These are phyloP conservation scores for Mustelus asterias DNA, from an alignment of 2,113 vertebrate genomes.

Conservation along the genomic window DNA sequence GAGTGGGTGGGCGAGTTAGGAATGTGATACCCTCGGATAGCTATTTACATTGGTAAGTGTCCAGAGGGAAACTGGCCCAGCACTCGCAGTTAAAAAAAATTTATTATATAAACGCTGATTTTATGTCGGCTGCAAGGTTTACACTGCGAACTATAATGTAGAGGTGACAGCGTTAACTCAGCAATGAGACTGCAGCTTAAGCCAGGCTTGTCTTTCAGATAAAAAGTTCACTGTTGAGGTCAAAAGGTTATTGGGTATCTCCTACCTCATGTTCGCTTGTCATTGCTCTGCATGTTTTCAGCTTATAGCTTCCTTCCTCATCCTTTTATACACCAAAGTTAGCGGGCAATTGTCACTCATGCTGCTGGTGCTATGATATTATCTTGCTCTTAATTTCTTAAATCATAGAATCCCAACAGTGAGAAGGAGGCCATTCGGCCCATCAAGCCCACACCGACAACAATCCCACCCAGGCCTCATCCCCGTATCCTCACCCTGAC, in stretches of 20 bases:
- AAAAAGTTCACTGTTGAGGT: background rate
- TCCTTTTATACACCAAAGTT: background rate
- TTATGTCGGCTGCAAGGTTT: background rate
- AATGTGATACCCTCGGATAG: background rate
- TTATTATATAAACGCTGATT: background rate
- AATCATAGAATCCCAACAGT: background rate
- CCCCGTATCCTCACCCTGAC: no score
- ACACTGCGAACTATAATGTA: background rate
- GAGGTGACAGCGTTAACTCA: background rate
- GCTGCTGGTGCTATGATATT: background rate
- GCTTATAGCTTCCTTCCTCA: background rate
- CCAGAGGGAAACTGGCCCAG: conserved; percentile 9
- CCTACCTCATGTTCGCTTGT: background rate
- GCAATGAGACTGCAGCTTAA: background rate
- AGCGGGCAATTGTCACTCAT: background rate
- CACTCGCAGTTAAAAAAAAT: background rate
- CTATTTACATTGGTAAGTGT: background rate
- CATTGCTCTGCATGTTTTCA: background rate
- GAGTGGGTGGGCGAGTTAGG: background rate
- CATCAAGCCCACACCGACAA: no score
- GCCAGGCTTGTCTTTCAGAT: background rate
- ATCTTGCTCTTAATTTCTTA: background rate
- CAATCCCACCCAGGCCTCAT: no score
- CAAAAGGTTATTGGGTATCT: background rate
- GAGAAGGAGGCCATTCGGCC: no score